A percentile compares a stretch with the other conserved stretches of the same genome.
These are phyloP conservation scores for Dysidea cf. avara DNA, from an alignment of 37 sponge, comb jelly and placozoan species.

Conservation along the genomic window DNA sequence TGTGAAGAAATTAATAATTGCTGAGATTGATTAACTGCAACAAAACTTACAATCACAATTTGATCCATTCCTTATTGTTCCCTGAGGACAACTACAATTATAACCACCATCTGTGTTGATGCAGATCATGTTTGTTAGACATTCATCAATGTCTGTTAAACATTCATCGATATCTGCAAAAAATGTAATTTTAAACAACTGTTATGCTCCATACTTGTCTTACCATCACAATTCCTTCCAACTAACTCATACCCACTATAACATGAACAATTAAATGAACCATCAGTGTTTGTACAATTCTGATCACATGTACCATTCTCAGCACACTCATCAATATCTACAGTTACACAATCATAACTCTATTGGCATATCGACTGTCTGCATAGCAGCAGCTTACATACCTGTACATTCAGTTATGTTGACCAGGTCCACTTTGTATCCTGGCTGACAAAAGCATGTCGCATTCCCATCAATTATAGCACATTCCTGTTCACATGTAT, in stretches of 20 bases:
- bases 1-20: too few relatives aligned
- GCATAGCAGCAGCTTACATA: too few relatives aligned
- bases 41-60: too few relatives aligned
- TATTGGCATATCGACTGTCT: too few relatives aligned
- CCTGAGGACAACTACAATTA: background rate
- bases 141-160: conserved; percentile 28
- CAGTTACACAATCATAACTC: too few relatives aligned
- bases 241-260: background rate
- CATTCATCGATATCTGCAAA: background rate
- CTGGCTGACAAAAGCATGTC: conserved; percentile 29
- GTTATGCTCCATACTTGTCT: background rate
- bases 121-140: background rate
- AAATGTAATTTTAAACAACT: background rate
- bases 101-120: conserved; percentile 1
- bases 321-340: conserved; percentile 21
- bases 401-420: too few relatives aligned
- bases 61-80: background rate
- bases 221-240: conserved; percentile 4
- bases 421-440: background rate
- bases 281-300: conserved; percentile 14
- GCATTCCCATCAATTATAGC: conserved; percentile 3
- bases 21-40: too few relatives aligned
- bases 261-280: conserved; percentile 24
- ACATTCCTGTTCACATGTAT: conserved; percentile 11
- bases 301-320: conserved; percentile 5